phyloP scores from a whole-genome alignment of 2,113 vertebrate species.

The Vimba vimba region DNA sequence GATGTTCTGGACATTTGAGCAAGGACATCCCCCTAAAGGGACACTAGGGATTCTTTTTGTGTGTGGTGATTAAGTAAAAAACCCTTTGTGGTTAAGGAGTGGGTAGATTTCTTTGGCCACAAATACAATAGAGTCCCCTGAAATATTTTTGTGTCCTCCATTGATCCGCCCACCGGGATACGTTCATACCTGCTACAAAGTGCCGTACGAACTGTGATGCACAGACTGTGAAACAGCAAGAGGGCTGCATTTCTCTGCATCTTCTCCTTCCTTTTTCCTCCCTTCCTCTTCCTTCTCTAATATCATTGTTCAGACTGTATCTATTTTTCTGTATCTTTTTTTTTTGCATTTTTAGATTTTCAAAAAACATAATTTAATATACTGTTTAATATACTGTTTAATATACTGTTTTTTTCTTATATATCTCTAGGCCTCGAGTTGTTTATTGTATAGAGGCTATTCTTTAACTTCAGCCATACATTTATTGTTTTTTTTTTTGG shows the following conservation, averaged over 20 bases:
- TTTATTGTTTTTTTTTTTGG: too few species aligned
- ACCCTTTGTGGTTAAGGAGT: background rate
- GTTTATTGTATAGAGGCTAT: background rate
- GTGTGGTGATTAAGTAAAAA: constrained; percentile 7
- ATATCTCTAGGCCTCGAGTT: background rate
- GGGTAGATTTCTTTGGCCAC: constrained; percentile 28
- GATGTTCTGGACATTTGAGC: constrained; percentile 5
- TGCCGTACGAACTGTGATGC: background rate
- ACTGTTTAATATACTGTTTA: too few species aligned
- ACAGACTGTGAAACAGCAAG: constrained; percentile 8
- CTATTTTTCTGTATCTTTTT: too few species aligned
- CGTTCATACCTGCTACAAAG: background rate
- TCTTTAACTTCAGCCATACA: too few species aligned
- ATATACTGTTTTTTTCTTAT: too few species aligned
- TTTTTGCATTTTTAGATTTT: too few species aligned
- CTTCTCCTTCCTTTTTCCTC: background rate
- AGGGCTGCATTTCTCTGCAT: background rate
- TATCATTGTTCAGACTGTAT: background rate
- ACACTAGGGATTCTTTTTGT: constrained; percentile 14
- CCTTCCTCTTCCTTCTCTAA: background rate
- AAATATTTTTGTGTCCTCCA: background rate
- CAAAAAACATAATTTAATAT: too few species aligned
- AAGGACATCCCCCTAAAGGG: constrained; percentile 15
- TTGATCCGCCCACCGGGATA: constrained; percentile 4
- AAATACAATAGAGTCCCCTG: constrained; percentile 20